These are phyloP conservation scores for Diorhabda carinulata DNA, from an alignment of 1,140 invertebrate genomes.

Conservation along the genomic window DNA sequence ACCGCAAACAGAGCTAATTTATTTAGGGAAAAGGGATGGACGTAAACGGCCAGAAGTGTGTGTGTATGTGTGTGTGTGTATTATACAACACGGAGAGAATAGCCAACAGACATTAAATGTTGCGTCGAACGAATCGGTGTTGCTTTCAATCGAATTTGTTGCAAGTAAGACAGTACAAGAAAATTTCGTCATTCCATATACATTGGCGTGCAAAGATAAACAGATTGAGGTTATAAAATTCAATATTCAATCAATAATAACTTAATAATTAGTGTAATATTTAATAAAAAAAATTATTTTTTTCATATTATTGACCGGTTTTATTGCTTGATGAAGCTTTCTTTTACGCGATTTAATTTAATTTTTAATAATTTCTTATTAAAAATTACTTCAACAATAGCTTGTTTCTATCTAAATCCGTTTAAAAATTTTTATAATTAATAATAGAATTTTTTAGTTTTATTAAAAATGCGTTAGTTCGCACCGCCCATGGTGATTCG, in stretches of 20 bases:
- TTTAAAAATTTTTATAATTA: no score
- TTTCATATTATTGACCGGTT: neutral
- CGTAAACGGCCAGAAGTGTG: constrained; percentile 12
- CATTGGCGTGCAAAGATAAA: neutral
- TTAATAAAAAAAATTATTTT: neutral
- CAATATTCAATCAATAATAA: neutral
- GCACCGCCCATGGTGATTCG: neutral
- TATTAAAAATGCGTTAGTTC: no score
- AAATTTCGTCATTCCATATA: neutral
- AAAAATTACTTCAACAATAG: no score
- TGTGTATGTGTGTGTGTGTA: neutral
- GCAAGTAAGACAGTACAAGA: constrained; percentile 16
- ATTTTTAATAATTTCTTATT: no score
- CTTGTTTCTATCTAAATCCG: no score
- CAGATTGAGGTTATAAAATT: neutral
- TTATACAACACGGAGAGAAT: constrained; percentile 11
- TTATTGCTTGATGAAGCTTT: neutral
- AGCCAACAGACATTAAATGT: constrained; percentile 23
- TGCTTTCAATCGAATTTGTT: constrained; percentile 15
- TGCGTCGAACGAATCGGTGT: constrained; percentile 19
- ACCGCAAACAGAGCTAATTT: constrained; percentile 29
- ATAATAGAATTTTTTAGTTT: no score
- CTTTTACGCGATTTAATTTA: no score
- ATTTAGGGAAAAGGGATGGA: constrained; percentile 25
- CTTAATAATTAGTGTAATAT: neutral